Percentiles rank a stretch among this genome's conserved stretches.
phyloP scores from a whole-genome alignment of 1,140 invertebrate species.

The Pteromalus puparum region DNA sequence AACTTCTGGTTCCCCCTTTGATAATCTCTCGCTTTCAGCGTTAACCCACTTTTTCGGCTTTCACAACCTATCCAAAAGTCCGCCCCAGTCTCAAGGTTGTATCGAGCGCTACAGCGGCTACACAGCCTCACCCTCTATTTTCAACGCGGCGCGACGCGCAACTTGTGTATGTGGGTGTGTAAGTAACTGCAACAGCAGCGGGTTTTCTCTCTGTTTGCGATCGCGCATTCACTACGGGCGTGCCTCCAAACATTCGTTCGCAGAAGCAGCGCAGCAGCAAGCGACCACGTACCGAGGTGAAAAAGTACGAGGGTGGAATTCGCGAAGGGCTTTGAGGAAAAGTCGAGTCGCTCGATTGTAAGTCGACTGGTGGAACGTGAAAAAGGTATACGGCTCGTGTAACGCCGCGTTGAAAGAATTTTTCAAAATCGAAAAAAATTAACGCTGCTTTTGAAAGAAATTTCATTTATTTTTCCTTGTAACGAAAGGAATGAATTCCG shows the following conservation, averaged over 20 bases:
- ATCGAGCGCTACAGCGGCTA: neutral
- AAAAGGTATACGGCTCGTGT: no score
- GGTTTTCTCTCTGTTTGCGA: constrained; percentile 17
- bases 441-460: neutral
- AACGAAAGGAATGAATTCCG: no score
- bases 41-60: neutral
- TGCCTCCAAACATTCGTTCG: constrained; percentile 36
- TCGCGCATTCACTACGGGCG: constrained; percentile 14
- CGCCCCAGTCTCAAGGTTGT: neutral
- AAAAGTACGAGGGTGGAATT: constrained; percentile 34
- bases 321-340: constrained; percentile 26
- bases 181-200: constrained; percentile 4
- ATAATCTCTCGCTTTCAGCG: neutral
- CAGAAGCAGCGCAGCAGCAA: neutral
- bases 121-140: no score
- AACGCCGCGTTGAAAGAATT: neutral
- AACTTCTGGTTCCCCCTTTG: no score
- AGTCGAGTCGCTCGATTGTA: constrained; percentile 36
- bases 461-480: neutral
- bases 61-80: neutral
- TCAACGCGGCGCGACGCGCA: neutral
- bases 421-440: neutral
- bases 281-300: neutral
- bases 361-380: constrained; percentile 33
- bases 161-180: constrained; percentile 13